Conservation (phyloP, 1,140 invertebrate species). For the Lepidurus apus region DNA sequence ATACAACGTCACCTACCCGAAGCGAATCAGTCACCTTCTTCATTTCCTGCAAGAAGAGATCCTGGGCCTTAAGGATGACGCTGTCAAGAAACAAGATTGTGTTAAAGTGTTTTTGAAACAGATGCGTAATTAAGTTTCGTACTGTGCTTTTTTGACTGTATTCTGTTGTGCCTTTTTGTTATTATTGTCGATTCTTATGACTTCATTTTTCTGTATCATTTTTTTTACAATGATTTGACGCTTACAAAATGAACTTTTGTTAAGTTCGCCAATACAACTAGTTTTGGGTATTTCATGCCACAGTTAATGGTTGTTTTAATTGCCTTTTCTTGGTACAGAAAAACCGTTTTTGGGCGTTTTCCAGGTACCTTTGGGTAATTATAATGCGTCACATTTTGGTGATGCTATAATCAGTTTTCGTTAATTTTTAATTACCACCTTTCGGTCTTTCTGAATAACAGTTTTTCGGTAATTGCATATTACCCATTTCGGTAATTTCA, state of each 20-base stretch:
- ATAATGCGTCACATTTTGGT: background rate
- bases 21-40: no score
- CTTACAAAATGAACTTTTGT: background rate
- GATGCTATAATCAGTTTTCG: background rate
- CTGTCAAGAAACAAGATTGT: no score
- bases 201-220: background rate
- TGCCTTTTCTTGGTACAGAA: background rate
- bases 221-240: background rate
- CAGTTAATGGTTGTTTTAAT: background rate
- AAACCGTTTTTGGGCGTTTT: background rate
- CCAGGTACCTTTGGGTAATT: background rate
- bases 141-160: background rate
- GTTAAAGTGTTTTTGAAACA: background rate
- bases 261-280: background rate
- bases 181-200: background rate
- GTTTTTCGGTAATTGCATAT: background rate
- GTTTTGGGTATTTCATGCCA: slow-evolving; percentile 1
- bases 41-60: no score
- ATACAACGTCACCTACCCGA: no score
- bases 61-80: no score
- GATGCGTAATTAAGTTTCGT: background rate
- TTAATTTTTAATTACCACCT: background rate
- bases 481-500: background rate
- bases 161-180: slow-evolving; percentile 1
- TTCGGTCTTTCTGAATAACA: background rate